Conservation (phyloP, 2,888 invertebrate species). For the Cartodere bifasciata region DNA sequence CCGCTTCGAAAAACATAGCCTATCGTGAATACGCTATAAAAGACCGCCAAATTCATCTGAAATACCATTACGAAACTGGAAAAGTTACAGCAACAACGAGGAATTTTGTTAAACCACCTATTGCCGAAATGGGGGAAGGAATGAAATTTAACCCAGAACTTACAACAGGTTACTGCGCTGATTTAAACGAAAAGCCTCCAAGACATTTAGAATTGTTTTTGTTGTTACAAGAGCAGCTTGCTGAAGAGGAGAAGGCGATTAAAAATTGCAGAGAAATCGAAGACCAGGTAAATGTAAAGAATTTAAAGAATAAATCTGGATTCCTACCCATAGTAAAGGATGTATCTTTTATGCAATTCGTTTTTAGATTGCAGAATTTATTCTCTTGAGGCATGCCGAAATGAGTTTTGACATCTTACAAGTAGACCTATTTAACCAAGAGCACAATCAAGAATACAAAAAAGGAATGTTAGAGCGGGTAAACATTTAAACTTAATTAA, state of each 20-base stretch:
- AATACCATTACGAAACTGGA: slow-evolving; percentile 50
- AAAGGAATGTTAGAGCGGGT: slow-evolving; percentile 39
- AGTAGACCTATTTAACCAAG: slow-evolving; percentile 42
- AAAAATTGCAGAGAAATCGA: slow-evolving; percentile 42
- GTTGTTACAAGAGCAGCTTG: slow-evolving; percentile 47
- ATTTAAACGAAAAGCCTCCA: slow-evolving; percentile 44
- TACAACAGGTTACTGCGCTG: slow-evolving; percentile 54
- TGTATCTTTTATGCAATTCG: slow-evolving; percentile 10
- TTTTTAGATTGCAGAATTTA: slow-evolving; percentile 32
- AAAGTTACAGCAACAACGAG: slow-evolving; percentile 50
- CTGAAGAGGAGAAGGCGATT: slow-evolving; percentile 45
- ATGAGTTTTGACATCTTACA: slow-evolving; percentile 36
- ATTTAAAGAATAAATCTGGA: too few species aligned
- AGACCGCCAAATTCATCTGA: slow-evolving; percentile 46
- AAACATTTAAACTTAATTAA: slow-evolving; percentile 10
- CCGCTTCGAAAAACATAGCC: slow-evolving; percentile 50
- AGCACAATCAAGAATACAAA: slow-evolving; percentile 40
- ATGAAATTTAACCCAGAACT: slow-evolving; percentile 50
- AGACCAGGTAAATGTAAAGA: slow-evolving; percentile 25
- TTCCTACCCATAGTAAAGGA: too few species aligned
- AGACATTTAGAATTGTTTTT: slow-evolving; percentile 52
- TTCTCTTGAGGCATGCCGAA: slow-evolving; percentile 37
- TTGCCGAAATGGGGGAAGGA: slow-evolving; percentile 57
- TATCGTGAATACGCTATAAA: slow-evolving; percentile 49
- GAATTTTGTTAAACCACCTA: slow-evolving; percentile 53